These are phyloP conservation scores for Onychostruthus taczanowskii DNA, from an alignment of 2,113 vertebrate genomes.

Conservation along the genomic window DNA sequence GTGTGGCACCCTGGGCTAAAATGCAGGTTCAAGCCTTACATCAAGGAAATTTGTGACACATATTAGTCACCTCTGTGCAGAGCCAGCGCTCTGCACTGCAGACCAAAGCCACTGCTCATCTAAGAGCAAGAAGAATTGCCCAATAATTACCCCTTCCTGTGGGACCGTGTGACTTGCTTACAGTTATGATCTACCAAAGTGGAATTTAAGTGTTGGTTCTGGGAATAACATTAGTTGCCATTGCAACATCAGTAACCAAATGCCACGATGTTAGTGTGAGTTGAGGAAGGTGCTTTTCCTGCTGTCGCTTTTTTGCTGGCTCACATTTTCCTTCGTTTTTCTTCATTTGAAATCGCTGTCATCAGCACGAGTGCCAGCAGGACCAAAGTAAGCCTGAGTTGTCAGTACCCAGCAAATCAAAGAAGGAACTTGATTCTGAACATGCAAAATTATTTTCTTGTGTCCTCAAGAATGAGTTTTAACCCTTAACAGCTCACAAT, in stretches of 20 bases:
- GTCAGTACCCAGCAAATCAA: background rate
- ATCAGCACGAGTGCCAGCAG: conserved; percentile 10
- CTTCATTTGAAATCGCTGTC: conserved; percentile 18
- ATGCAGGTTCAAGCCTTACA: background rate
- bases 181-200: background rate
- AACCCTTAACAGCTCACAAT: background rate
- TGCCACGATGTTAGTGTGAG: background rate
- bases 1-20: conserved; percentile 6
- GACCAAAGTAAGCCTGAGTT: conserved; percentile 1
- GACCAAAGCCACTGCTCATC: background rate
- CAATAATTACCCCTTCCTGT: background rate
- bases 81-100: background rate
- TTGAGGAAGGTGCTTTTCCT: background rate
- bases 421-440: background rate
- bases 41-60: background rate
- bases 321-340: conserved; percentile 11
- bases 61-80: background rate
- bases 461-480: background rate
- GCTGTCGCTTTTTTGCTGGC: conserved; percentile 18
- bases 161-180: background rate
- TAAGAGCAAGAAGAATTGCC: background rate
- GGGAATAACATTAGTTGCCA: background rate
- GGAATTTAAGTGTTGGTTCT: background rate
- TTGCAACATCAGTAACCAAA: background rate
- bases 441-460: background rate